These are phyloP conservation scores for Ibycter americanus DNA, from an alignment of 2,797 vertebrate genomes.

Conservation along the genomic window DNA sequence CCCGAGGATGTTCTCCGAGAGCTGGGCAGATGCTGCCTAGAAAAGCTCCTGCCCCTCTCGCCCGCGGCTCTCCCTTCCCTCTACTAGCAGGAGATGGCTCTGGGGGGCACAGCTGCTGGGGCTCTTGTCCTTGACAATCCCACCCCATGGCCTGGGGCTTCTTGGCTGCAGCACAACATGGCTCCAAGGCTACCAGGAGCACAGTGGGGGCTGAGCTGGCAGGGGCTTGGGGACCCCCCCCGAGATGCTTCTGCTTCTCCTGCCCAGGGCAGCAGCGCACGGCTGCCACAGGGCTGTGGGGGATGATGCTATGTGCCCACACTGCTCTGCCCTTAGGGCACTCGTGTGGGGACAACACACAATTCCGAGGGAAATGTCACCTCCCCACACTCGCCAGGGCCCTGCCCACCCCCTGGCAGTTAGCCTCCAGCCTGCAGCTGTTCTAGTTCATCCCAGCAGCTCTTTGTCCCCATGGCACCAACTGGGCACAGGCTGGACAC, in stretches of 20 bases:
- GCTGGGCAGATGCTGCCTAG: background rate
- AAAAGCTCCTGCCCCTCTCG: background rate
- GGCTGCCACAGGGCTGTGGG: background rate
- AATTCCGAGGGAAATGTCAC: background rate
- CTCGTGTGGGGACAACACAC: rapidly evolving
- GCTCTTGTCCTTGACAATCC: background rate
- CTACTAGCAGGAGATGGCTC: background rate
- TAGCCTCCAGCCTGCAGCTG: rapidly evolving
- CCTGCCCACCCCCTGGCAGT: background rate
- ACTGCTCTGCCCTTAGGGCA: background rate
- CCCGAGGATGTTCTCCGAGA: background rate
- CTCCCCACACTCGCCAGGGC: background rate
- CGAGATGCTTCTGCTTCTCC: background rate
- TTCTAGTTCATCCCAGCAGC: background rate
- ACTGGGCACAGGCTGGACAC: background rate
- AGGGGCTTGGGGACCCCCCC: background rate
- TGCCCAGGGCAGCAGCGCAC: rapidly evolving
- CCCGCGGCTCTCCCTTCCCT: background rate
- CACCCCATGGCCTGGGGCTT: background rate
- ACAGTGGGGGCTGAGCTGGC: background rate
- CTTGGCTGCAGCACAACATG: background rate
- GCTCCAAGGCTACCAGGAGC: background rate
- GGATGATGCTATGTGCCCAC: rapidly evolving
- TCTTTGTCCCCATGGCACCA: background rate
- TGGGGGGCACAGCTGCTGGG: rapidly evolving